These are phyloP conservation scores for Tridacna crocea DNA, from an alignment of 2,888 invertebrate species.

Conservation along the genomic window DNA sequence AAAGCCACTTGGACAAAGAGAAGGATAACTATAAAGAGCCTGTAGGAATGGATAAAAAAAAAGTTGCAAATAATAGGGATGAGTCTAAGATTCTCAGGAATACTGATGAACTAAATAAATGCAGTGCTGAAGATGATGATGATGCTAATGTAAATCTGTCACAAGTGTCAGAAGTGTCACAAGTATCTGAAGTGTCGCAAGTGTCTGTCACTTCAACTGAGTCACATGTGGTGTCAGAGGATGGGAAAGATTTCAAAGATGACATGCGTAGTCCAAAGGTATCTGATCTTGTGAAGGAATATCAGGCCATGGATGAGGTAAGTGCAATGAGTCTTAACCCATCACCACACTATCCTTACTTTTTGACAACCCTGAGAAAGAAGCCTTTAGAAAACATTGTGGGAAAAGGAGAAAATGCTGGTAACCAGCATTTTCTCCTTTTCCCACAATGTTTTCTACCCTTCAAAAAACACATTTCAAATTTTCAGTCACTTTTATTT, in stretches of 20 bases:
- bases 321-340: neutral
- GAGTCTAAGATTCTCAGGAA: neutral
- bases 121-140: neutral
- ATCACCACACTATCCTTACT: too few relatives aligned
- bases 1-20: neutral
- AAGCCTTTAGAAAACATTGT: neutral
- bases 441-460: neutral
- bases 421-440: neutral
- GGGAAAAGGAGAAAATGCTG: neutral
- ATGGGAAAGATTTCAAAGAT: neutral
- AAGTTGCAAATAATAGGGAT: neutral
- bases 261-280: constrained; percentile 9
- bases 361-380: too few relatives aligned
- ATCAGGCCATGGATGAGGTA: constrained; percentile 53
- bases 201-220: neutral
- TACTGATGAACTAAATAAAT: neutral
- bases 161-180: neutral
- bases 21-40: neutral
- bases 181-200: neutral
- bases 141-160: neutral
- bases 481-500: too few relatives aligned
- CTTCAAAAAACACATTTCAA: neutral
- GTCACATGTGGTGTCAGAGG: neutral
- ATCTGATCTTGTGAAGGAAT: constrained; percentile 49
- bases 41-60: neutral